These are phyloP conservation scores for Leptosomus discolor DNA, from an alignment of 2,113 vertebrate genomes.

Conservation along the genomic window DNA sequence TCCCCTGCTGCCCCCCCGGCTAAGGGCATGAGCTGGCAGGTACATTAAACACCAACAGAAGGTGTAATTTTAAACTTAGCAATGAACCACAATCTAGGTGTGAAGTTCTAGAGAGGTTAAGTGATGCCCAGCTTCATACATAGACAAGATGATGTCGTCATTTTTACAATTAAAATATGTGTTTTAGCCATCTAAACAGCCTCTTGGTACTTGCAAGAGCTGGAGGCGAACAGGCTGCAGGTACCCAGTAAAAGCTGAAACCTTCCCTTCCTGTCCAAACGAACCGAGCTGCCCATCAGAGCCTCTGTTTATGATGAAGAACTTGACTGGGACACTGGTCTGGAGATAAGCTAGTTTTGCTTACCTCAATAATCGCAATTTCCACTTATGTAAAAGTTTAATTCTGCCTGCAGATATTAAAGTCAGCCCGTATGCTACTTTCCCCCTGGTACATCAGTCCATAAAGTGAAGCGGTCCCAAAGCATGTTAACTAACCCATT, in stretches of 20 bases:
- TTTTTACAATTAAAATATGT: not conserved
- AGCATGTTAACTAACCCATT: not conserved
- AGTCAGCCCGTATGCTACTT: not conserved
- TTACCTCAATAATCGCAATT: not conserved
- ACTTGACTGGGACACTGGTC: not conserved
- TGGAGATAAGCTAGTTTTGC: not conserved
- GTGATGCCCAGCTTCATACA: fast-evolving
- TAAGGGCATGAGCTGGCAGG: no score
- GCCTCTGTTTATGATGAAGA: fast-evolving
- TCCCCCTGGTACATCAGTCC: not conserved
- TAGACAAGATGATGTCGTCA: no score
- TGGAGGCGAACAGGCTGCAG: not conserved
- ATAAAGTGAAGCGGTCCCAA: not conserved
- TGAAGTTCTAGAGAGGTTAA: not conserved
- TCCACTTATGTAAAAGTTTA: not conserved
- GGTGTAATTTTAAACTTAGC: not conserved
- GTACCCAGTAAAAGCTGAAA: not conserved
- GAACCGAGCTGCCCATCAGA: not conserved
- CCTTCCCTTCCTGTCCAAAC: no score
- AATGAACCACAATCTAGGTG: no score
- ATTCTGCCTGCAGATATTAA: not conserved
- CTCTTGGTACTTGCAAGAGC: not conserved
- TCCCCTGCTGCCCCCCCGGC: not conserved
- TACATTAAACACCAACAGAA: not conserved
- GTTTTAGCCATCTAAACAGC: not conserved